These are phyloP conservation scores for Botia kubotai DNA, from an alignment of 2,797 vertebrate genomes.

Conservation along the genomic window DNA sequence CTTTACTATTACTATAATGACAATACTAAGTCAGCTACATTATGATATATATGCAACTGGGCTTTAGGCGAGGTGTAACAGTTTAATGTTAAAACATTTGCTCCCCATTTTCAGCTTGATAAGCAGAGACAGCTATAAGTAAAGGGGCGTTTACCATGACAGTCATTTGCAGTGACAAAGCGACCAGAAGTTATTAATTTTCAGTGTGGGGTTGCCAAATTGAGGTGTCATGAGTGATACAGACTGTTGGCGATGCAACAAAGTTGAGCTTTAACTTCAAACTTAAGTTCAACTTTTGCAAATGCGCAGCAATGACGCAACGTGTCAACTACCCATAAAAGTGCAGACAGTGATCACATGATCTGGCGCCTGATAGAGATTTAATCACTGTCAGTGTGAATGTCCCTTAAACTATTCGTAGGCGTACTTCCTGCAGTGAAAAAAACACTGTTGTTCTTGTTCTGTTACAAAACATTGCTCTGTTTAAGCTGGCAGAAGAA, in stretches of 20 bases:
- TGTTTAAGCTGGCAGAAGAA: too few species aligned
- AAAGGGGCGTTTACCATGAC: conserved; percentile 1
- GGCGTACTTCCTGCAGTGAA: too few species aligned
- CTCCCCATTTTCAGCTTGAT: neutral
- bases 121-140: conserved; percentile 14
- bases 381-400: too few species aligned
- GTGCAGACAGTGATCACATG: too few species aligned
- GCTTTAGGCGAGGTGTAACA: neutral
- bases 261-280: neutral
- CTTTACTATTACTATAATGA: neutral
- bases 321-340: too few species aligned
- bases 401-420: too few species aligned
- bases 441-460: too few species aligned
- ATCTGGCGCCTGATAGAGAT: too few species aligned
- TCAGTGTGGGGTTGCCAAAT: neutral
- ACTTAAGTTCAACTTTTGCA: neutral
- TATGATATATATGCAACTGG: neutral
- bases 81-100: neutral
- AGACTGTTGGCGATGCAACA: neutral
- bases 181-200: neutral
- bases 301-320: neutral
- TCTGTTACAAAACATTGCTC: too few species aligned
- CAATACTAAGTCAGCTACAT: neutral
- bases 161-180: neutral
- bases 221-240: neutral